Percentiles rank a stretch among this genome's conserved stretches.
These are phyloP conservation scores for Thunnus thynnus DNA, from an alignment of 2,113 vertebrate genomes.

Conservation along the genomic window DNA sequence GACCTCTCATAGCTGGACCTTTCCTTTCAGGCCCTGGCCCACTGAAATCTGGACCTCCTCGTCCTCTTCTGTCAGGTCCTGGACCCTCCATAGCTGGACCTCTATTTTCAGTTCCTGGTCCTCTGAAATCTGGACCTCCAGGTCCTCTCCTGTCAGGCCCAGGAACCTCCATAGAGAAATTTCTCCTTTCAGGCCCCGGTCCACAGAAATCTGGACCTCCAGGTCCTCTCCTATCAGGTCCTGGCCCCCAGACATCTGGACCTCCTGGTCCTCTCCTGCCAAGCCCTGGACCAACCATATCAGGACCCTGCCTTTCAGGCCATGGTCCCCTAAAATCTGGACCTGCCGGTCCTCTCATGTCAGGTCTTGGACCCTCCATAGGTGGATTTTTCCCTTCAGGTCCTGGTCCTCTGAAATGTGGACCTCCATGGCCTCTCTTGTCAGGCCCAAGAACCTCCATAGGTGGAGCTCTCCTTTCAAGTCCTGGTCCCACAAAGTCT, in stretches of 20 bases:
- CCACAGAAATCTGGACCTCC: background rate
- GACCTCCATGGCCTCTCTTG: conserved; percentile 11
- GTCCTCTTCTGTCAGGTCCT: conserved; percentile 18
- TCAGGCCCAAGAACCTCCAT: background rate
- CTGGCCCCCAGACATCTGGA: background rate
- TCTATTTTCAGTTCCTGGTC: conserved; percentile 19
- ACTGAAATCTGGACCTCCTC: conserved; percentile 10
- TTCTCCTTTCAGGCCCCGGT: background rate
- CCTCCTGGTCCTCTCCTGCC: background rate
- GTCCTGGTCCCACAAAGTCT: conserved; percentile 15
- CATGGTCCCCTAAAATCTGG: conserved; percentile 37
- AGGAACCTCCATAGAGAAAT: background rate
- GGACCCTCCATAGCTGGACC: conserved; percentile 2
- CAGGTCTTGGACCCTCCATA: conserved; percentile 7
- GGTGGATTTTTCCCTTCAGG: conserved; percentile 23
- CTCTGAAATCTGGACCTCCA: conserved; percentile 27
- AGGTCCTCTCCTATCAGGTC: background rate
- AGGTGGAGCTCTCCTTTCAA: conserved; percentile 10
- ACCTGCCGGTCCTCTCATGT: background rate
- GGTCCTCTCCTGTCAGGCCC: conserved; percentile 1
- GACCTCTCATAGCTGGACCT: background rate
- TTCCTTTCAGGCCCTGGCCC: conserved; percentile 8
- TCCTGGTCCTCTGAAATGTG: conserved; percentile 1
- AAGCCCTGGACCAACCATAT: background rate
- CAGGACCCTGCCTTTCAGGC: conserved; percentile 32